These are phyloP conservation scores for Agrotis clavis DNA, from an alignment of 2,888 invertebrate species.

Conservation along the genomic window DNA sequence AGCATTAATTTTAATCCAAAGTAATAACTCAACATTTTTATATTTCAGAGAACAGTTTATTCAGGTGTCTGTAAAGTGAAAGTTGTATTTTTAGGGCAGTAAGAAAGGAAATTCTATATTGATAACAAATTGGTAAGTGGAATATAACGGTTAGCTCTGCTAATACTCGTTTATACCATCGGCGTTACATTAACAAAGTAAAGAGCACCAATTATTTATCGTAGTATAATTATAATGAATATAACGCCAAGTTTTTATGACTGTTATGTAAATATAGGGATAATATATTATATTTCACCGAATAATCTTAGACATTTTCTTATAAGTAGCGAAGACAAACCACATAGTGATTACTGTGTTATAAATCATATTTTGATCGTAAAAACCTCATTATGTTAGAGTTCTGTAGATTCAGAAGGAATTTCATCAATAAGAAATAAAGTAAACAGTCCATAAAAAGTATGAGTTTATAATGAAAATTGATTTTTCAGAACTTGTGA, in stretches of 20 bases:
- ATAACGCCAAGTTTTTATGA: constrained; percentile 1
- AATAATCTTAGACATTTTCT: constrained; percentile 31
- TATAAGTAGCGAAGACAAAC: constrained; percentile 33
- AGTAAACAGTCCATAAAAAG: constrained; percentile 50
- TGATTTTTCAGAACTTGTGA: constrained; percentile 55
- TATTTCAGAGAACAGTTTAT: constrained; percentile 19
- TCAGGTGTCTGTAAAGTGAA: constrained; percentile 24
- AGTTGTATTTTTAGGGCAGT: constrained; percentile 23
- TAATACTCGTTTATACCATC: constrained; percentile 27
- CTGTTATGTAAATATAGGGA: constrained; percentile 26
- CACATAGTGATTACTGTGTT: constrained; percentile 23
- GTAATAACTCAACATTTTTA: constrained; percentile 13
- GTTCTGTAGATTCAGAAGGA: constrained; percentile 36
- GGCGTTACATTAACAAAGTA: constrained; percentile 29
- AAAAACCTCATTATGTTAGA: constrained; percentile 37
- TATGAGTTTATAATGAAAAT: constrained; percentile 49
- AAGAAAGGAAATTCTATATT: constrained; percentile 29
- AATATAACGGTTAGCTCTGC: constrained; percentile 16
- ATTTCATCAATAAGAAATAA: constrained; percentile 51
- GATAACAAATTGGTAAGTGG: constrained; percentile 27
- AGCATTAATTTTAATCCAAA: constrained; percentile 13
- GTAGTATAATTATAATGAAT: constrained; percentile 19
- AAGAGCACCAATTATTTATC: constrained; percentile 35
- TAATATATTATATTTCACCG: constrained; percentile 6
- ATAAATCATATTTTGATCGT: constrained; percentile 51